phyloP scores from a whole-genome alignment of 1,140 invertebrate species.

The Anastatus disparis region DNA sequence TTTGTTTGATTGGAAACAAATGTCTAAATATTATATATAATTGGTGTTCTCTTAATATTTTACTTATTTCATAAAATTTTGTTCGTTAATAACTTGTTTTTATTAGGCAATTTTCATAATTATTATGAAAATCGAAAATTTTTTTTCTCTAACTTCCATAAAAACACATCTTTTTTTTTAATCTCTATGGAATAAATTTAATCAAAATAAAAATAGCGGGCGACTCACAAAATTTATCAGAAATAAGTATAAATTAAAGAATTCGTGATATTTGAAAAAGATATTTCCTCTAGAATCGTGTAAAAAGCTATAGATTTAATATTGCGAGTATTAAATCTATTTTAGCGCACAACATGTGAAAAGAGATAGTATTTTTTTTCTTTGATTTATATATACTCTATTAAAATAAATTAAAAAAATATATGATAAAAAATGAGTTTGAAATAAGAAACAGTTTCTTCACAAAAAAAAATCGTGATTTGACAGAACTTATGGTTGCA shows the following conservation, averaged over 20 bases:
- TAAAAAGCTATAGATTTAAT: slow-evolving; percentile 28
- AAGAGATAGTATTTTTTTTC: slow-evolving; percentile 9
- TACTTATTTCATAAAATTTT: background rate
- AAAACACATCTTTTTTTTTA: too few species aligned
- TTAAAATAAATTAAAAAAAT: slow-evolving; percentile 25
- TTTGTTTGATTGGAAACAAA: too few species aligned
- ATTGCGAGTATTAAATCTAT: slow-evolving; percentile 34
- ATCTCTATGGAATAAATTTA: too few species aligned
- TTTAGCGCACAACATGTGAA: slow-evolving; percentile 16
- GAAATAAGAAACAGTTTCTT: background rate
- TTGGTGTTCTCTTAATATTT: background rate
- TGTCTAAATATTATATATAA: too few species aligned
- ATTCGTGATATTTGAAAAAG: background rate
- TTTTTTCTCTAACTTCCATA: too few species aligned
- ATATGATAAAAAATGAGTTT: slow-evolving; percentile 2
- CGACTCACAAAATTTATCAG: too few species aligned
- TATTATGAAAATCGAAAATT: slow-evolving; percentile 4
- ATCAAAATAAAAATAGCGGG: too few species aligned
- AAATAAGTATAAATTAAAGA: too few species aligned
- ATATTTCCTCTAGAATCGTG: slow-evolving; percentile 10
- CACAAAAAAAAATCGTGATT: slow-evolving; percentile 9
- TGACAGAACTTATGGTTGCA: slow-evolving; percentile 12
- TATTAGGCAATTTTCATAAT: background rate
- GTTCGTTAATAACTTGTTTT: background rate
- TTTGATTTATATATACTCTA: slow-evolving; percentile 10